Percentiles rank a stretch among this genome's conserved stretches.
Evolutionary conservation across 2,797 vertebrate genomes (phyloP).

Genomic region (Rousettus madagascariensis): DNA sequence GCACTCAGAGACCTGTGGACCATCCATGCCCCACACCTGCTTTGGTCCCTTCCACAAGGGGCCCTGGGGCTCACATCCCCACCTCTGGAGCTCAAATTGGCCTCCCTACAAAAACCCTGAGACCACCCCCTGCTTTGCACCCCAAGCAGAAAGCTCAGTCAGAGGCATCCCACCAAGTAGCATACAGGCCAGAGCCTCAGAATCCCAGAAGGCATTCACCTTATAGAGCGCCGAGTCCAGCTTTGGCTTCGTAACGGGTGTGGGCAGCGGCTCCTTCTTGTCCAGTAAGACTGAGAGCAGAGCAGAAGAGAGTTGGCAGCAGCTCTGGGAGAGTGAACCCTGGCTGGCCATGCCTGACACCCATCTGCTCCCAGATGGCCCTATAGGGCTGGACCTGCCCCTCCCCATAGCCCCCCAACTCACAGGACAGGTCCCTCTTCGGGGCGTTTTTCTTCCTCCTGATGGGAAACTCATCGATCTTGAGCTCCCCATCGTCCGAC

Average conservation of each 20-base stretch:
- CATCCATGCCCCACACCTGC: fast-evolving
- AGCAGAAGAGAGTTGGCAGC: neutral
- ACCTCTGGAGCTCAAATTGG: neutral
- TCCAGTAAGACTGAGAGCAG: slow-evolving; percentile 92
- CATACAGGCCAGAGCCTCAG: fast-evolving
- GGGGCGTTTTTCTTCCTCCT: slow-evolving; percentile 95
- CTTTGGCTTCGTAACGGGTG: slow-evolving; percentile 91
- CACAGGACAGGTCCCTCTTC: slow-evolving; percentile 97
- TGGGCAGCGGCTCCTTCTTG: slow-evolving; percentile 91
- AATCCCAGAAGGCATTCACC: slow-evolving; percentile 83
- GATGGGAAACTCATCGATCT: slow-evolving; percentile 99
- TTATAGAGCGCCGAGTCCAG: slow-evolving; percentile 89
- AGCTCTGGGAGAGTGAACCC: neutral
- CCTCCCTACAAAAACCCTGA: neutral
- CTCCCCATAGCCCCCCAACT: slow-evolving; percentile 74
- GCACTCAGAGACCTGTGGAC: neutral
- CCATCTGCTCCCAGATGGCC: neutral
- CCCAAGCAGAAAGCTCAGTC: neutral
- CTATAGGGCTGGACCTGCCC: neutral
- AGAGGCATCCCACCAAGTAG: neutral
- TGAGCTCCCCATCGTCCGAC: slow-evolving; percentile 97
- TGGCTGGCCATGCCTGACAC: neutral
- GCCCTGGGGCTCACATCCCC: neutral
- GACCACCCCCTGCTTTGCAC: no score
- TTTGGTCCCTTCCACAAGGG: neutral